Evolutionary conservation across 2,888 invertebrate species (phyloP).

Genomic region (Helobdella robusta): DNA sequence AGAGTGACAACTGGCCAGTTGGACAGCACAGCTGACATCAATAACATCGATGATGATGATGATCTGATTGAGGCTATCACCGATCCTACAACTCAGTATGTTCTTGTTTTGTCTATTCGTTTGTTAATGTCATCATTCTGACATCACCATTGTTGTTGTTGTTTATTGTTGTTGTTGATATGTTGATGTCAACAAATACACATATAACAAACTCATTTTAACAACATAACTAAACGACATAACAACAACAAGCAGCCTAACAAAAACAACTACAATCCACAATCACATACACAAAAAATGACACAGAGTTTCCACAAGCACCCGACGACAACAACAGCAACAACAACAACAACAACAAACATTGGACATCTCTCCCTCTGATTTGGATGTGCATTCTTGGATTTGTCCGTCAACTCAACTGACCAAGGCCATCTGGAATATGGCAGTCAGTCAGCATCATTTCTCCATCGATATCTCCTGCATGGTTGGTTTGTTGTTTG

Average conservation of each 20-base stretch:
- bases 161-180: too few relatives aligned
- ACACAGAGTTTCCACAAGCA: not conserved
- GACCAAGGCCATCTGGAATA: slow-evolving; percentile 55
- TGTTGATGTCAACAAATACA: too few relatives aligned
- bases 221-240: not conserved
- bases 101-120: too few relatives aligned
- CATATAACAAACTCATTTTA: too few relatives aligned
- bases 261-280: too few relatives aligned
- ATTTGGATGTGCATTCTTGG: slow-evolving; percentile 49
- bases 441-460: slow-evolving; percentile 56
- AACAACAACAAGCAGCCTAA: too few relatives aligned
- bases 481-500: slow-evolving; percentile 28
- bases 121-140: too few relatives aligned
- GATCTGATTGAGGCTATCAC: slow-evolving; percentile 53
- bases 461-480: slow-evolving; percentile 52
- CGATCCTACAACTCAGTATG: slow-evolving; percentile 55
- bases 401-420: slow-evolving; percentile 50
- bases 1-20: too few relatives aligned
- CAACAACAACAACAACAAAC: too few relatives aligned
- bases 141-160: too few relatives aligned
- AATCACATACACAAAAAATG: too few relatives aligned
- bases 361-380: too few relatives aligned
- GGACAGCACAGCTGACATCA: not conserved
- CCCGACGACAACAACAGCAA: not conserved
- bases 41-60: slow-evolving; percentile 53